Base-by-base conservation (phyloP, 2,797 vertebrate genomes). In the Neoniphon sammara region DNA sequence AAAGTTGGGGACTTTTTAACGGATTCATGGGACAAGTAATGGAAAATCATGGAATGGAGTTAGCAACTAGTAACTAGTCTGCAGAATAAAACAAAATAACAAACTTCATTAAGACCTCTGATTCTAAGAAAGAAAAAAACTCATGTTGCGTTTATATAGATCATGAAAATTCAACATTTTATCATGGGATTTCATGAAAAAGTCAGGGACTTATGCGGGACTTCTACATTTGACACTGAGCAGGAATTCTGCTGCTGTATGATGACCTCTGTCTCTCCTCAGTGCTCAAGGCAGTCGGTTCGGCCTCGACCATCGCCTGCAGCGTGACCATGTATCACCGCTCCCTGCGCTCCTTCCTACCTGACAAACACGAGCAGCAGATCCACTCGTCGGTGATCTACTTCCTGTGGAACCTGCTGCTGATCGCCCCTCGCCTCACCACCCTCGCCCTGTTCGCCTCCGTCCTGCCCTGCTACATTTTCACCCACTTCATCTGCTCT, bases 401-500 rank as follows among this genome's bases (percentile, higher is more conserved):
- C 82, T 97, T 96, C 57, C 7, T 94, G 25, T 98, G 96, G 96
- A 98, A 97, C 90, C 88, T 98, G 52, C 56, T 95, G 3, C 87
- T 98, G 52, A 85, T 98, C 82, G 78, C 76, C 0, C 88, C 97
- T 0, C 96, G 96, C 0, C 65, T 99, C 59, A 18, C 90, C 0
- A 87, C 79, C 0, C 30, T 98, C 0, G 87, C 95, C 1, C 93
- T 98, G n/a, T 97, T 97, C 0, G 86, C 94, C 18, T 93, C 94
- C 0, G 73, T 92, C 61, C 90, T 94, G 70, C 95, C 96, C 36
- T 86, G 77, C 0, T 94, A 87, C 0, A 42, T 96, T 71, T 86
- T 86, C 14, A 0, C 93, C 9, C 97, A 99, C 88, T 95, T 97
- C 87, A 0, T 91, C 0, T 88, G 88, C 0, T 83, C 95, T 3